These are phyloP conservation scores for Campylomormyrus tamandua DNA, from an alignment of 2,113 vertebrate genomes.

Conservation along the genomic window DNA sequence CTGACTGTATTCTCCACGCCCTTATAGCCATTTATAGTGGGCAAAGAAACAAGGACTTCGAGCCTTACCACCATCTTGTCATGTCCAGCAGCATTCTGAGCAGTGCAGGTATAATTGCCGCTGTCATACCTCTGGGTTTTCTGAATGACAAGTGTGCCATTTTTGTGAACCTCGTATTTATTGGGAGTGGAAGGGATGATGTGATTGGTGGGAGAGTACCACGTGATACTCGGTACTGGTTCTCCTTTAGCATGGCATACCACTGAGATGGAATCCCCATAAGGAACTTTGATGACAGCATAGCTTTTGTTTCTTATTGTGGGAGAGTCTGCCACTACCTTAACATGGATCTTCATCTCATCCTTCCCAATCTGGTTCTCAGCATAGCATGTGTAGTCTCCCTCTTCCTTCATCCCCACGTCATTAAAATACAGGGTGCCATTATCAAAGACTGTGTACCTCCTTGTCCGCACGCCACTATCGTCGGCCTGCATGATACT, in stretches of 20 bases:
- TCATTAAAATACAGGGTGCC: slow-evolving; percentile 84
- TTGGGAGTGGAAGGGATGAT: slow-evolving; percentile 58
- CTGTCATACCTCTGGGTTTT: slow-evolving; percentile 74
- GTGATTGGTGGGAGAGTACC: slow-evolving; percentile 74
- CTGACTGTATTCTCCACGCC: slow-evolving; percentile 46
- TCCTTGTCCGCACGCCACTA: slow-evolving; percentile 53
- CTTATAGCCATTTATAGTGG: slow-evolving; percentile 65
- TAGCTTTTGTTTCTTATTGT: slow-evolving; percentile 57
- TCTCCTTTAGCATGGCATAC: slow-evolving; percentile 70
- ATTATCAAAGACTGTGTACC: slow-evolving; percentile 82
- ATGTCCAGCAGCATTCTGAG: slow-evolving; percentile 68
- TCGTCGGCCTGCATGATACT: slow-evolving; percentile 60
- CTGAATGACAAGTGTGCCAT: slow-evolving; percentile 75
- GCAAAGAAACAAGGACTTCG: slow-evolving; percentile 64
- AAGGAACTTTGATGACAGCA: slow-evolving; percentile 53
- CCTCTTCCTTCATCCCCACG: slow-evolving; percentile 71
- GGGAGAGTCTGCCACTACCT: slow-evolving; percentile 59
- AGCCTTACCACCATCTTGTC: slow-evolving; percentile 60
- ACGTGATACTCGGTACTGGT: slow-evolving; percentile 64
- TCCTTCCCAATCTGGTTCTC: slow-evolving; percentile 85
- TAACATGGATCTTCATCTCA: slow-evolving; percentile 79
- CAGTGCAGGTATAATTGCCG: slow-evolving; percentile 84
- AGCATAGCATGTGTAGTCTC: slow-evolving; percentile 85
- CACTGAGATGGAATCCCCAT: slow-evolving; percentile 64
- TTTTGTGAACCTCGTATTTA: slow-evolving; percentile 68